Evolutionary conservation across 2,888 invertebrate species (phyloP).

Genomic region (Sinotaia quadrata): DNA sequence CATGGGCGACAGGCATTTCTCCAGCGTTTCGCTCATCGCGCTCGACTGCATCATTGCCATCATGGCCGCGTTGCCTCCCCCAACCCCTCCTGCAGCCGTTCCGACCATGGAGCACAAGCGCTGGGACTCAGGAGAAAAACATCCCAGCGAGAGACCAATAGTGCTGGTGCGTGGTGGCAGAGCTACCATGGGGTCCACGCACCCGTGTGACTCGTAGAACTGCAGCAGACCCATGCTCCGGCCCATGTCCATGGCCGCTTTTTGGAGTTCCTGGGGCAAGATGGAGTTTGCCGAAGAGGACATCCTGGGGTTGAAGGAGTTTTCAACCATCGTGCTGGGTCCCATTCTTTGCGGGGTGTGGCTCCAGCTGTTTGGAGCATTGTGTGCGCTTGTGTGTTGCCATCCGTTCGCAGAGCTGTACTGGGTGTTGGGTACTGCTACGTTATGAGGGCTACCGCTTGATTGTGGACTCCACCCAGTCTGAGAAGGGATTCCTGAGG

Average conservation of each 20-base stretch:
- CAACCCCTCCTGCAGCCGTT: neutral
- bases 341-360: too few species aligned
- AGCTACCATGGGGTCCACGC: conserved; percentile 12
- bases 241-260: neutral
- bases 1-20: neutral
- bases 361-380: too few species aligned
- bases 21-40: neutral
- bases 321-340: too few species aligned
- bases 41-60: conserved; percentile 8
- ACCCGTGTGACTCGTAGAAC: conserved; percentile 25
- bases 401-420: too few species aligned
- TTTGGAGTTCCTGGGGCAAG: neutral
- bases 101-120: neutral
- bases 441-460: too few species aligned
- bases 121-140: neutral
- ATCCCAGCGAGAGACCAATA: conserved; percentile 12
- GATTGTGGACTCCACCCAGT: too few species aligned
- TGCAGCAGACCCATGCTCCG: conserved; percentile 6
- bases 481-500: too few species aligned
- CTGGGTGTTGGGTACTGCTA: too few species aligned
- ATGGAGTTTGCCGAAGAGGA: too few species aligned
- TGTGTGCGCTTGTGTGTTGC: too few species aligned
- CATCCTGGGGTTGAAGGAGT: too few species aligned
- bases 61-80: neutral
- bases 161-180: neutral